Evolutionary conservation across 2,888 invertebrate genomes (phyloP), one percentile per base, ranked within the genome.

Genomic region (Melipona bicolor): DNA sequence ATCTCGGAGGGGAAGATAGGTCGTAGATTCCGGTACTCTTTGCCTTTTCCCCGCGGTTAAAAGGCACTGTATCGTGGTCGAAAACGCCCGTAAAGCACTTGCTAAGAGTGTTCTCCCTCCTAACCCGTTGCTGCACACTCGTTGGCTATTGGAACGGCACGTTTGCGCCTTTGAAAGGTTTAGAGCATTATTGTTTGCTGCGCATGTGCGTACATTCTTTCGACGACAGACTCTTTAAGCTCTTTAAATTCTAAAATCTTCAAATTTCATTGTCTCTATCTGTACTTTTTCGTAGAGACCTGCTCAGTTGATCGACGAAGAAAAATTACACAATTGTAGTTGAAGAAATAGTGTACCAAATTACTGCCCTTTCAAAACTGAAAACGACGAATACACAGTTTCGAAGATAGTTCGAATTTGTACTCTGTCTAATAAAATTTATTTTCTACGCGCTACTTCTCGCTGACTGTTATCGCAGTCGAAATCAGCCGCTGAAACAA

Each of bases 1-100:
- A 54, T 13, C 19, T 65, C 32, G 79, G 68, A 74, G 82, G 59
- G 78, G 85, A 77, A 82, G 84, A 86, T 81, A 84, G 85, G 81
- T 79, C 83, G 86, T 88, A 84, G 88, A 86, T 88, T 67, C 78
- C 84, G 61, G 87, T 85, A 84, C 90, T 91, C 92, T 91, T 89
- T 88, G 87, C 88, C 83, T 86, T 81, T 90, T 92, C 88, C 89
- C 88, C 86, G 89, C 87, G 90, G 91, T 92, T 92, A 92, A 93
- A 93, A 92, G 93, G 92, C 89, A 91, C 91, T 91, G 91, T 91
- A 92, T 91, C 82, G 86, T 85, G 87, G 86, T 81, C 85, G 86
- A 90, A 90, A 91, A 90, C 91, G 88, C 90, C 91, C 89, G 86
- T 89, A 89, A 90, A 92, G 91, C 91, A 91, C 91, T 91, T 89